Evolutionary conservation across 2,113 vertebrate species (phyloP).

Genomic region (Notothenia rossii): DNA sequence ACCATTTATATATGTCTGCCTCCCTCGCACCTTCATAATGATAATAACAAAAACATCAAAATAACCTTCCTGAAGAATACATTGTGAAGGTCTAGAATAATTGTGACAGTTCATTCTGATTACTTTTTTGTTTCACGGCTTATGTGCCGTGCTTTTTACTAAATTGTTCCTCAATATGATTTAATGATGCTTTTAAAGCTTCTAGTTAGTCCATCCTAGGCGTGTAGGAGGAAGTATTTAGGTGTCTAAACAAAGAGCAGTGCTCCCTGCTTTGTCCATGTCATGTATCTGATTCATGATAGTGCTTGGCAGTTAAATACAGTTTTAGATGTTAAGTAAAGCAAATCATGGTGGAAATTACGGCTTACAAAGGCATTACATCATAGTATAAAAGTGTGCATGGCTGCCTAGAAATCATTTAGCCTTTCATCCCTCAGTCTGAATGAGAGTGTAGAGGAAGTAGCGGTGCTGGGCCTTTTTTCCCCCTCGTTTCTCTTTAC

Average conservation of each 20-base stretch:
- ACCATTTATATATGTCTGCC: not conserved
- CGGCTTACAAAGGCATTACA: conserved; percentile 7
- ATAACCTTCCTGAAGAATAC: not conserved
- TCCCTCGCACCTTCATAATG: not conserved
- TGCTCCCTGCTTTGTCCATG: not conserved
- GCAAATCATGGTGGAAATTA: not conserved
- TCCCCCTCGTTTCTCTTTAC: not conserved
- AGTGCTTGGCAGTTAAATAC: conserved; percentile 4
- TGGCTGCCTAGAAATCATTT: not conserved
- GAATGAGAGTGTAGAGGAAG: not conserved
- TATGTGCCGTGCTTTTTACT: not conserved
- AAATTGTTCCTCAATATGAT: not conserved
- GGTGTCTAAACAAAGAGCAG: not conserved
- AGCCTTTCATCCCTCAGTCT: conserved; percentile 3
- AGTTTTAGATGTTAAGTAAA: conserved; percentile 7
- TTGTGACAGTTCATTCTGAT: not conserved
- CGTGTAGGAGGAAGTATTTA: conserved; percentile 23
- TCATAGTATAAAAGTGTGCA: not conserved
- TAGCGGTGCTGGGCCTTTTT: not conserved
- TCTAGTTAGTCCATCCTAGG: conserved; percentile 11
- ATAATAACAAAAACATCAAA: not conserved
- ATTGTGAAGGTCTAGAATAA: not conserved
- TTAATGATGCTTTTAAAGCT: not conserved
- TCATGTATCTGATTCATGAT: conserved; percentile 3
- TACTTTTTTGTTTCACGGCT: not conserved